Base-by-base conservation (phyloP, 2,113 vertebrate species). In the Argyrosomus japonicus region DNA sequence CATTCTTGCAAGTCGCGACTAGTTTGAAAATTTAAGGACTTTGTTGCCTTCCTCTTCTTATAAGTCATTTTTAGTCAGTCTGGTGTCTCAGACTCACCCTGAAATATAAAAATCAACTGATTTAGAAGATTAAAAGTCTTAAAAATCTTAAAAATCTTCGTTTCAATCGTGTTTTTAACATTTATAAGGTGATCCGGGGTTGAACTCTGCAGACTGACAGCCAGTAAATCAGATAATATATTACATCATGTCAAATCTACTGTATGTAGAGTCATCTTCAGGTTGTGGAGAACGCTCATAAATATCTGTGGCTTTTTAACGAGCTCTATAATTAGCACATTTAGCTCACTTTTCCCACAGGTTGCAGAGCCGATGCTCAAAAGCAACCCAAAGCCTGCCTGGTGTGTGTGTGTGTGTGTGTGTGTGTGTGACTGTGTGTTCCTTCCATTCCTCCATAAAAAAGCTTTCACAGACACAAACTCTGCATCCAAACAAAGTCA, bases 401-500 rank as follows among this genome's bases (percentile, higher is more conserved):
- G 32, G 57, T 80, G 73, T 18, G 72, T 80, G 56, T 65, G 53
- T 48, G 43, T 68, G 65, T 64, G 57, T 80, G 73, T 18, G 72
- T 36, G 32, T 36, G 36, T 40, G 57, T 80, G 73, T 15, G 72
- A 80, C 51, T 63, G 53, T 50, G 43, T 68, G 67, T 65, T 87
- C 68, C 68, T 86, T 85, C 84, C 77, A 85, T 15, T 75, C 60
- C 50, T 68, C 68, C 69, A 70, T 88, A 86, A 88, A 61, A 81
- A 68, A 40, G 40, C 18, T 82, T 65, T 83, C 62, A 81, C 82
- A 79, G 72, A 88, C 83, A 85, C 45, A 82, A 83, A 82, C 45
- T 63, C 75, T 72, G 83, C 87, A 86, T 86, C 83, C 80, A 87
- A 90, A 92, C 88, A 91, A 84, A 79, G 72, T 85, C 75, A 68